Evolutionary conservation across 2,888 invertebrate genomes (phyloP).

Genomic region (Drosophila nigricruria): DNA sequence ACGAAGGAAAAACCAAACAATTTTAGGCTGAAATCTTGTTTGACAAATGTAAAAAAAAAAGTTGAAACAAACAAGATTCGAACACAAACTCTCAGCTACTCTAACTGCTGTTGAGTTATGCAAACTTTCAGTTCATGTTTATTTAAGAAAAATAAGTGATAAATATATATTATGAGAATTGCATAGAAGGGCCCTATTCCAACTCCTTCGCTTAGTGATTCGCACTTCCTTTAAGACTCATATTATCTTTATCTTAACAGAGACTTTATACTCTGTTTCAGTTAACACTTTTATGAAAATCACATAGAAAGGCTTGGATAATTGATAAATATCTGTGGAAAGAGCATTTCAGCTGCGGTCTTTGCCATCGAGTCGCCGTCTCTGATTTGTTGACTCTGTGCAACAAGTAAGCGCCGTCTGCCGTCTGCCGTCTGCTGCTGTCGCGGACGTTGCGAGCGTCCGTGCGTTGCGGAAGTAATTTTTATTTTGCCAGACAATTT

Average conservation of each 20-base stretch:
- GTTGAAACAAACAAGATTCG: not conserved
- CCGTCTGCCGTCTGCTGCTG: slow-evolving; percentile 37
- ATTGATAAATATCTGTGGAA: not conserved
- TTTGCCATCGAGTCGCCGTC: not conserved
- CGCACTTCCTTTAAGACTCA: no score
- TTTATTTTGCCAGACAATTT: slow-evolving; percentile 86
- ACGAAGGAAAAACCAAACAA: slow-evolving; percentile 15
- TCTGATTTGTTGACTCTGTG: slow-evolving; percentile 23
- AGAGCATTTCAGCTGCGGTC: slow-evolving; percentile 17
- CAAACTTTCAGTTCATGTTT: not conserved
- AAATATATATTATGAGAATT: not conserved
- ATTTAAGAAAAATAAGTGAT: not conserved
- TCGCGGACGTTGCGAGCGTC: slow-evolving; percentile 43
- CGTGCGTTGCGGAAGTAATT: slow-evolving; percentile 84
- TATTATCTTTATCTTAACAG: no score
- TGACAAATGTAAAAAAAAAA: slow-evolving; percentile 17
- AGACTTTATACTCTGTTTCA: not conserved
- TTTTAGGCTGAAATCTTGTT: slow-evolving; percentile 12
- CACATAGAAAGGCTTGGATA: not conserved
- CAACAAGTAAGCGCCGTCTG: slow-evolving; percentile 54
- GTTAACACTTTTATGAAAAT: not conserved
- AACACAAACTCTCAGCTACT: not conserved
- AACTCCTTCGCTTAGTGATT: not conserved
- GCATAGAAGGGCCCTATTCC: not conserved
- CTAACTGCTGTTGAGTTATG: not conserved